Evolutionary conservation across 92 coral and sea anemone genomes (phyloP).

Genomic region (Epizoanthus ramosus): DNA sequence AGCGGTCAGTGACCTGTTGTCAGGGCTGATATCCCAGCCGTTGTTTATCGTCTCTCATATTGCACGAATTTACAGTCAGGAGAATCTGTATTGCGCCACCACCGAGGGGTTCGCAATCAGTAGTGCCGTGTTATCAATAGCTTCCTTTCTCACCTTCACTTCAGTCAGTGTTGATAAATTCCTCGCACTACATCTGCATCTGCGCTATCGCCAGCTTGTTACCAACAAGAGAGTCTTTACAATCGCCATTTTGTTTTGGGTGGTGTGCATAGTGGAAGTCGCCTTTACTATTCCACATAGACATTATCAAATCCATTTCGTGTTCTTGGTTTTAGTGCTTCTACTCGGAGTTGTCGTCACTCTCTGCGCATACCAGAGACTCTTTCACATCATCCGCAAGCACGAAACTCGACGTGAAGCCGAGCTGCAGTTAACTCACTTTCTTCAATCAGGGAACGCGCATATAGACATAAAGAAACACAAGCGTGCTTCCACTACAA

Average conservation of each 20-base stretch:
- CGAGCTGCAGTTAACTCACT: constrained; percentile 8
- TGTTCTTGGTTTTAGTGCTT: constrained; percentile 15
- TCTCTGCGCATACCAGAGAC: constrained; percentile 31
- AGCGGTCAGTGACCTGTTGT: constrained; percentile 40
- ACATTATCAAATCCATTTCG: constrained; percentile 16
- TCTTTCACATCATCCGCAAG: constrained; percentile 39
- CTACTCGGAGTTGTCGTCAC: constrained; percentile 7
- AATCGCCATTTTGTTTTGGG: constrained; percentile 8
- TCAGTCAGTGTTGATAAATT: constrained; percentile 39
- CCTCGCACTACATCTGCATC: constrained; percentile 35
- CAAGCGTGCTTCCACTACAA: constrained; percentile 34
- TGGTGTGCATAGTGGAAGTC: constrained; percentile 20
- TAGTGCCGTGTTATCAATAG: constrained; percentile 34
- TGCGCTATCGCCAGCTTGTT: constrained; percentile 32
- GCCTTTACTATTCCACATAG: constrained; percentile 17
- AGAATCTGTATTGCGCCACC: constrained; percentile 14
- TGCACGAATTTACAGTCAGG: constrained; percentile 26
- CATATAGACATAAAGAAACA: constrained; percentile 26
- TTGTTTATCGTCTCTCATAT: constrained; percentile 39
- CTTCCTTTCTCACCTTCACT: constrained; percentile 24
- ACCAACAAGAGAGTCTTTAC: constrained; percentile 23
- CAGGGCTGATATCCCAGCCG: constrained; percentile 46
- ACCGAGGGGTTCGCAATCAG: constrained; percentile 31
- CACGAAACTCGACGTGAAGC: constrained; percentile 32
- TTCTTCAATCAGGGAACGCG: constrained; percentile 12